Percentiles rank a stretch among this genome's conserved stretches.
Evolutionary conservation across 2,113 vertebrate species (phyloP).

Genomic region (Forbesichthys agassizii): DNA sequence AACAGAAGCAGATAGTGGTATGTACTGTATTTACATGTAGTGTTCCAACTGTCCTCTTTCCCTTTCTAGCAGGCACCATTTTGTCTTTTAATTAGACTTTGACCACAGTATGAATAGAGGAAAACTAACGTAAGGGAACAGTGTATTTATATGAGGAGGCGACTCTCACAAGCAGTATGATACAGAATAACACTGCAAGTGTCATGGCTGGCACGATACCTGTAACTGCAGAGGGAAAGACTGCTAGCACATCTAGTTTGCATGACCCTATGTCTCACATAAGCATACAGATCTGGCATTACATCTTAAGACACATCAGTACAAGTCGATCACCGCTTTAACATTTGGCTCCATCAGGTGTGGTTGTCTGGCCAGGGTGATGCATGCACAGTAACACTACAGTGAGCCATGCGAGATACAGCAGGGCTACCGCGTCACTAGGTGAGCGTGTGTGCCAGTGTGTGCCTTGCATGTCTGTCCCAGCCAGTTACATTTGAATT

Average conservation of each 20-base stretch:
- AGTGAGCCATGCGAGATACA: constrained; percentile 41
- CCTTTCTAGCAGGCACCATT: neutral
- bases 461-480: constrained; percentile 5
- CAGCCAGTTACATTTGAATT: no score
- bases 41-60: neutral
- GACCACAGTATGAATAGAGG: constrained; percentile 26
- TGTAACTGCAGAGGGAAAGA: neutral
- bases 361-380: neutral
- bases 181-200: neutral
- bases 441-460: neutral
- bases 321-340: neutral
- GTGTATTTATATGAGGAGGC: constrained; percentile 5
- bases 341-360: constrained; percentile 13
- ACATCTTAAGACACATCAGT: no score
- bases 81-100: neutral
- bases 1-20: neutral
- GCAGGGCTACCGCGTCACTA: constrained; percentile 38
- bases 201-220: neutral
- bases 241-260: neutral
- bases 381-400: constrained; percentile 28
- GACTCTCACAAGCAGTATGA: neutral
- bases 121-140: constrained; percentile 10
- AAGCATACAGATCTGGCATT: neutral
- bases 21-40: neutral
- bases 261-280: constrained; percentile 21